A percentile compares a stretch with the other conserved stretches of the same genome.
These are phyloP conservation scores for Alouatta caraya DNA, from an alignment of 2,797 vertebrate genomes.

Conservation along the genomic window DNA sequence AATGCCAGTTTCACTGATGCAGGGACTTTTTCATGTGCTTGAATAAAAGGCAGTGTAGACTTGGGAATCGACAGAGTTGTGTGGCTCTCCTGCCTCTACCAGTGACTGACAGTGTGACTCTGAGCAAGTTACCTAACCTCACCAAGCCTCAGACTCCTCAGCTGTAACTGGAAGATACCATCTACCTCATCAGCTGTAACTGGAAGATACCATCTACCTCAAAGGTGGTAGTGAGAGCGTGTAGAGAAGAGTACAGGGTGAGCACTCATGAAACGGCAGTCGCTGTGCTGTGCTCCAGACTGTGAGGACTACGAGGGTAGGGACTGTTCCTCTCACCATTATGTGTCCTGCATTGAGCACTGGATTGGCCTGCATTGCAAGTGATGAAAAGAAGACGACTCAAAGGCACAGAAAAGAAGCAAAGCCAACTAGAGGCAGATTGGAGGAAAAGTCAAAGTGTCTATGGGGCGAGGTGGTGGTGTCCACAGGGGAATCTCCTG, in stretches of 20 bases:
- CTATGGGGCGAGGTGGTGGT: rapidly evolving
- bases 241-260: background rate
- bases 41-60: background rate
- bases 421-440: background rate
- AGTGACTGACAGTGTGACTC: background rate
- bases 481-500: background rate
- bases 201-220: background rate
- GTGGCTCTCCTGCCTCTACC: background rate
- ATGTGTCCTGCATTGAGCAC: background rate
- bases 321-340: background rate
- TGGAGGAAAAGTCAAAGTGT: too few relatives aligned
- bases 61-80: background rate
- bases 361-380: background rate
- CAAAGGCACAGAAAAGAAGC: background rate
- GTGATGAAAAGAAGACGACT: background rate
- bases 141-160: background rate
- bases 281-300: background rate
- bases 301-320: background rate
- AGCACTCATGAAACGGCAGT: rapidly evolving
- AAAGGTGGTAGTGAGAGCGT: background rate
- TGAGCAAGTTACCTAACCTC: background rate
- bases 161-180: background rate
- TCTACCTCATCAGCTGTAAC: background rate
- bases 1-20: background rate
- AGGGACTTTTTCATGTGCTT: background rate